Conservation (phyloP, 2,797 vertebrate species). For the Rousettus madagascariensis region DNA sequence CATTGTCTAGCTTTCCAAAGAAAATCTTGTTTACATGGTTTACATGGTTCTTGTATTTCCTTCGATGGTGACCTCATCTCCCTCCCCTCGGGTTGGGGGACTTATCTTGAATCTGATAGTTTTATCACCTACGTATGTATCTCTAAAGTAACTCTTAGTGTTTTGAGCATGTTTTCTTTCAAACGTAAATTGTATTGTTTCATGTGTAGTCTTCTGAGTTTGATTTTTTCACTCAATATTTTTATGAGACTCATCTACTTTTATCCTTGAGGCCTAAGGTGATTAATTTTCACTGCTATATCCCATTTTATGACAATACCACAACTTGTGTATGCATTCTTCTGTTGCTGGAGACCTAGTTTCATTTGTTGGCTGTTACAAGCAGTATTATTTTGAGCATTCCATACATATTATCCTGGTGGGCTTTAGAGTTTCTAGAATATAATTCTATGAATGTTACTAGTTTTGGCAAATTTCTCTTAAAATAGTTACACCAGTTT, state of each 20-base stretch:
- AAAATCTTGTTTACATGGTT: background rate
- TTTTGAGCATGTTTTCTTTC: background rate
- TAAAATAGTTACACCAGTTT: background rate
- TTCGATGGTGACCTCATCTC: background rate
- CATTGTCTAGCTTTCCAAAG: background rate
- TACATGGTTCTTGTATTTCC: background rate
- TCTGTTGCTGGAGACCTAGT: background rate
- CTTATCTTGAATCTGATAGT: background rate
- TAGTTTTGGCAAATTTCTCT: background rate
- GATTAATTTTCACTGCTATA: background rate
- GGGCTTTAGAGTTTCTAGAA: background rate
- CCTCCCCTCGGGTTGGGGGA: background rate
- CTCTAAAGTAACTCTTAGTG: background rate
- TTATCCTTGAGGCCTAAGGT: background rate
- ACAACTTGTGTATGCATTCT: background rate
- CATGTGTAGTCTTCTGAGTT: background rate
- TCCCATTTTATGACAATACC: background rate
- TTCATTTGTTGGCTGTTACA: background rate
- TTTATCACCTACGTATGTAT: background rate
- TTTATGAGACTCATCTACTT: background rate
- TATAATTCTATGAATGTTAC: background rate
- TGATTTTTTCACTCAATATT: background rate
- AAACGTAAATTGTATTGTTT: background rate
- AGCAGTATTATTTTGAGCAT: background rate
- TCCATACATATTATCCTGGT: background rate